These are phyloP conservation scores for Neoaliturus tenellus DNA, from an alignment of 2,888 invertebrate genomes.

Conservation along the genomic window DNA sequence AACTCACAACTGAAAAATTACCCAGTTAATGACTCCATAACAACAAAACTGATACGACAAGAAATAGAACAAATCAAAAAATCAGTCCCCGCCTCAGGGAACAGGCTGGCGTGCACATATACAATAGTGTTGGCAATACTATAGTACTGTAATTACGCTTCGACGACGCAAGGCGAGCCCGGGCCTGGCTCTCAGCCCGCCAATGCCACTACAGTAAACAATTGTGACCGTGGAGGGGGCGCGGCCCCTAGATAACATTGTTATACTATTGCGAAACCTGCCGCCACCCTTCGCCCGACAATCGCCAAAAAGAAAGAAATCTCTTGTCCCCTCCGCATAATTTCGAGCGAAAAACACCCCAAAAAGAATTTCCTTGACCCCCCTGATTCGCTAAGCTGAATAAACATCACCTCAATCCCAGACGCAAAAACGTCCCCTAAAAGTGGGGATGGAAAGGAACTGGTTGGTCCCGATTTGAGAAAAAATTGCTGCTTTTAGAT, in stretches of 20 bases:
- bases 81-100: not conserved
- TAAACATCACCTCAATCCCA: conserved; percentile 7
- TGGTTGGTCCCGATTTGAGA: not conserved
- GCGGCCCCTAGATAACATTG: conserved; percentile 34
- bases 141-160: conserved; percentile 2
- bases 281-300: not conserved
- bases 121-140: not conserved
- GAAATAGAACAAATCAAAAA: not conserved
- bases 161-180: not conserved
- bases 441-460: not conserved
- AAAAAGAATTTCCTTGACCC: not conserved
- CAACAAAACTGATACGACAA: not conserved
- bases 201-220: not conserved
- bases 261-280: conserved; percentile 38
- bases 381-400: conserved; percentile 21
- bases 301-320: not conserved
- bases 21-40: too few species aligned
- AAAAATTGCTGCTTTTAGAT: not conserved
- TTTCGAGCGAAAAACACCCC: not conserved
- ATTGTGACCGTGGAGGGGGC: not conserved
- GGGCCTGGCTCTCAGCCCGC: not conserved
- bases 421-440: conserved; percentile 10
- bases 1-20: too few species aligned
- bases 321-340: conserved; percentile 2
- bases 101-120: not conserved